Base-by-base conservation (phyloP, 2,888 invertebrate species). In the Clepsis dumicolana region DNA sequence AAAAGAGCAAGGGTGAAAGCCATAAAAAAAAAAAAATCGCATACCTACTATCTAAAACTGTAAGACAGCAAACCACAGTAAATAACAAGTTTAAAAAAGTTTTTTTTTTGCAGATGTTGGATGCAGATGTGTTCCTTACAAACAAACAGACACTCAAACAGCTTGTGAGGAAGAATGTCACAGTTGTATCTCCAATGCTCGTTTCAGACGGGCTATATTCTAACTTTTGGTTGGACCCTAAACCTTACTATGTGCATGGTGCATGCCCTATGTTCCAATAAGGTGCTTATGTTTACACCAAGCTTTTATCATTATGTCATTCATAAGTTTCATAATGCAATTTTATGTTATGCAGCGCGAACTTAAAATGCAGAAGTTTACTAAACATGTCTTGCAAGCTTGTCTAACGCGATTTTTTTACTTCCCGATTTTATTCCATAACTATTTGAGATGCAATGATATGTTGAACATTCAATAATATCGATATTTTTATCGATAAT, bases 161-260 rank as follows among this genome's bases (percentile, higher is more conserved):
- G 57, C 88, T 98, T 24, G 94, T 97, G 0, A 80, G 83, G 0
- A 95, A 96, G 74, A 92, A 95, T 41, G 79, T 95, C 14, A 94
- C 95, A 2, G 93, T 98, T 10, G 95, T 96, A 2, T 96, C 98
- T 0, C 99, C 99, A 0, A 96, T 99, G 96, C 90, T 99, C 32
- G 94, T 95, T 64, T 97, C 98, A 0, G 97, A 98, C 70, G 97
- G 97, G 14, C 87, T 97, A 41, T 99, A 99, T 86, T 98, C 98
- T 18, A 99, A 99, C 87, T 99, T 98, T 88, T 99, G 99, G 99
- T 97, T 75, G 85, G 88, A 72, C 50, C 65, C 56, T 74, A 75
- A 75, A 75, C 4, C 8, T 50, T n/a, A 63, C 38, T 32, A 25
- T 67, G 5, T 65, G 72, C 70, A 71, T 75, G 73, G 48, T 73